Base-by-base conservation (phyloP, 1,140 invertebrate genomes). In the Scaptomyza montana region DNA sequence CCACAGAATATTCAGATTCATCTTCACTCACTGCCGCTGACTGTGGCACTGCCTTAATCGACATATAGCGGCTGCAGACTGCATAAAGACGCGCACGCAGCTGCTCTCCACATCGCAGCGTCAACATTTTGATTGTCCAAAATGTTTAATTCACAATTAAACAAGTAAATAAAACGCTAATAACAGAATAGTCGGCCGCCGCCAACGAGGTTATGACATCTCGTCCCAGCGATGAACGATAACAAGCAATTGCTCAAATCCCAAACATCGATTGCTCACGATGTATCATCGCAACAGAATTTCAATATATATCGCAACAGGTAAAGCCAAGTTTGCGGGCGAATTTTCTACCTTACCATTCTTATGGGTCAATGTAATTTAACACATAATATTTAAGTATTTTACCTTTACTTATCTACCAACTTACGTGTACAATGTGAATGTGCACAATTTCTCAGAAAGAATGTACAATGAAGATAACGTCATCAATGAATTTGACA, bases 1-100 rank as follows among this genome's bases (percentile, higher is more conserved):
- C 81, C 43, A 92, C 92, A 0, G 92, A 92, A 68, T 93, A 93
- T 21, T 85, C 76, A 90, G 75, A 50, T 10, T 69, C 57, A 8
- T 25, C 21, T 25, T 25, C 21, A 25, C 21, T 4, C 21, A 4
- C 21, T 10, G 43, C 28, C 7, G 49, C 16, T 0, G 76, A 30
- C 43, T 57, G 63, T 5, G 76, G 13, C 41, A 73, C 67, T 10
- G 80, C 63, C 49, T 54, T 59, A 19, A 28, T 47, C 7, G 56
- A 30, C 33, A 73, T 9, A 41, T 63, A 73, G 19, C 68, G 67
- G 45, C 62, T 51, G 13, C 68, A 76, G 7, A 25, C 56, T 33
- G 68, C 55, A 13, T 51, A 41, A n/a, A 73, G 33, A 56, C 69
- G 74, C 56, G 74, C 69, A 72, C 68, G 69, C 21, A 66, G 59